phyloP scores from a whole-genome alignment of 2,113 vertebrate genomes.

The Corydoras maculifer region DNA sequence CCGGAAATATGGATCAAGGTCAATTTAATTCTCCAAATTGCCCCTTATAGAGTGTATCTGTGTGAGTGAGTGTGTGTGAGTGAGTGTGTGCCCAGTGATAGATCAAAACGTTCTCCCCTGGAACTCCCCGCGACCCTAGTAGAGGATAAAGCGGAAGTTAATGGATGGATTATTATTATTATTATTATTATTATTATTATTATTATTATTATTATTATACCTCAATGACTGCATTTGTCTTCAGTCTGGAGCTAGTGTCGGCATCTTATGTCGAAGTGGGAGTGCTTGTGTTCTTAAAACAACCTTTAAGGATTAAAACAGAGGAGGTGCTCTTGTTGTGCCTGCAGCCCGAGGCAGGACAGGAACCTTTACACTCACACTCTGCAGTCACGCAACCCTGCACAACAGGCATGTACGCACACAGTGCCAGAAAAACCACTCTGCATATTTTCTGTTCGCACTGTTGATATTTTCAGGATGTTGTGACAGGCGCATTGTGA shows the following conservation, averaged over 20 bases:
- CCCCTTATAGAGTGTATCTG: too few species aligned
- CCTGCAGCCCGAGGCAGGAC: slow-evolving; percentile 61
- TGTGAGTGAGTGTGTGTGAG: too few species aligned
- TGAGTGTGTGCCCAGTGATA: too few species aligned
- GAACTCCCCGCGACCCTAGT: too few species aligned
- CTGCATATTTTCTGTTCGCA: slow-evolving; percentile 14
- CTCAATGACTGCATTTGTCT: background rate
- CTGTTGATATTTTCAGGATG: slow-evolving; percentile 6
- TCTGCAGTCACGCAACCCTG: slow-evolving; percentile 59
- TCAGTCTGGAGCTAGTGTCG: slow-evolving; percentile 2
- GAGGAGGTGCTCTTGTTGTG: slow-evolving; percentile 54
- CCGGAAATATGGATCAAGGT: too few species aligned
- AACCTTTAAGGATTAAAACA: slow-evolving; percentile 59
- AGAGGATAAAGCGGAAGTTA: too few species aligned
- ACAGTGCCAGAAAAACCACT: slow-evolving; percentile 59
- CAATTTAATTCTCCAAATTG: too few species aligned
- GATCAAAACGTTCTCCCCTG: too few species aligned
- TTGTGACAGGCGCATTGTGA: slow-evolving; percentile 1
- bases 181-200: too few species aligned
- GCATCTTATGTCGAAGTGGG: slow-evolving; percentile 13
- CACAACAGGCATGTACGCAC: slow-evolving; percentile 59
- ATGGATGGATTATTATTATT: too few species aligned
- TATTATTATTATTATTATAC: too few species aligned
- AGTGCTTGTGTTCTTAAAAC: slow-evolving; percentile 49
- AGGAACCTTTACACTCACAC: slow-evolving; percentile 61